A percentile compares a stretch with the other conserved stretches of the same genome.
These are phyloP conservation scores for Drosophila borborema DNA, from an alignment of 2,888 invertebrate species.

Conservation along the genomic window DNA sequence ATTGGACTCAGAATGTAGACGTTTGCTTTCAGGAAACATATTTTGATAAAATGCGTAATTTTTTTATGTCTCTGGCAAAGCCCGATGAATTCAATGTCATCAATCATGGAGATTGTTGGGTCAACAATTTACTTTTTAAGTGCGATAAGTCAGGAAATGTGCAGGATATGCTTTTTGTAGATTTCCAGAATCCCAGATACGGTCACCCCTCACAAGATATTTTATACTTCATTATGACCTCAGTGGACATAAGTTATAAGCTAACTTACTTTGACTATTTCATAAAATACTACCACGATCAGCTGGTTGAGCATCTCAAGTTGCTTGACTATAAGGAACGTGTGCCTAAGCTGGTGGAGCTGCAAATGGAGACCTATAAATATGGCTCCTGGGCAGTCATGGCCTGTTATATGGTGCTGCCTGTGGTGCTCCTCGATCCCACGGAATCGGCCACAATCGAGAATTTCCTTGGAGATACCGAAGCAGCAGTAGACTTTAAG, in stretches of 20 bases:
- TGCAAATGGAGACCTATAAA: conserved; percentile 71
- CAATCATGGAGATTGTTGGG: conserved; percentile 81
- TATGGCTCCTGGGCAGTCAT: conserved; percentile 64
- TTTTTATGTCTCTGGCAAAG: conserved; percentile 30
- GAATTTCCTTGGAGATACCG: conserved; percentile 63
- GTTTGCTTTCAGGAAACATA: conserved; percentile 46
- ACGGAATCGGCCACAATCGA: conserved; percentile 76
- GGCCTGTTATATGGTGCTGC: conserved; percentile 53
- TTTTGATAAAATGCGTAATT: conserved; percentile 37
- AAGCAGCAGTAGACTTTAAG: conserved; percentile 55
- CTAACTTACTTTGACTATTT: conserved; percentile 80
- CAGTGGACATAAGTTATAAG: conserved; percentile 76
- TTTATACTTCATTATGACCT: conserved; percentile 80
- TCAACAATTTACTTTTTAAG: conserved; percentile 81
- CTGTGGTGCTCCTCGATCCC: conserved; percentile 78
- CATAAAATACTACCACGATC: conserved; percentile 78
- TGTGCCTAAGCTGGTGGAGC: conserved; percentile 69
- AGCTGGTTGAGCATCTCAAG: conserved; percentile 71
- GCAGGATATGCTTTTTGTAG: conserved; percentile 76
- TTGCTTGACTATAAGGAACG: conserved; percentile 70
- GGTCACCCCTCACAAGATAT: conserved; percentile 77
- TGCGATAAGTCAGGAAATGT: conserved; percentile 50
- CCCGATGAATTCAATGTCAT: conserved; percentile 73
- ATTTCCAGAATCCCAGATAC: conserved; percentile 79
- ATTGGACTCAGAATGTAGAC: no score